Conservation (phyloP, 1,140 invertebrate species). For the Euschistus heros region DNA sequence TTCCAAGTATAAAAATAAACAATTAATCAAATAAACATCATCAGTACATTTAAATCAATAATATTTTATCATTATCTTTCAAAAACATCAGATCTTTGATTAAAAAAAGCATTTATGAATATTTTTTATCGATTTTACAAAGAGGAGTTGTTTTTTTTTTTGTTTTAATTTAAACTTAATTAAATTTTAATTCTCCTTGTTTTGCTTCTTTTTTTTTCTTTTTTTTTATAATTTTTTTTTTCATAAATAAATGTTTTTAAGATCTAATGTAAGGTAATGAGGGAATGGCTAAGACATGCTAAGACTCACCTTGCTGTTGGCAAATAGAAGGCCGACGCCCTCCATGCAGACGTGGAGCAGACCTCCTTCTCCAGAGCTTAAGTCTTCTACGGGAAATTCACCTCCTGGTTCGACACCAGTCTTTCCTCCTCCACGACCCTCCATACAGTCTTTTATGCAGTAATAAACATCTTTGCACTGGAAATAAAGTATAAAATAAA, state of each 20-base stretch:
- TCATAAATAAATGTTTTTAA: too few relatives aligned
- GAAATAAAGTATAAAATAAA: slow-evolving; percentile 30
- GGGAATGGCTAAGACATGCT: slow-evolving; percentile 18
- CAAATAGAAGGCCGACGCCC: slow-evolving; percentile 94
- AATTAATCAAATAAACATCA: background rate
- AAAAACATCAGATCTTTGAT: too few relatives aligned
- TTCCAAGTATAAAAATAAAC: background rate
- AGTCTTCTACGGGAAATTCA: slow-evolving; percentile 96
- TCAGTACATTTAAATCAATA: too few relatives aligned
- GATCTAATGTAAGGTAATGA: too few relatives aligned
- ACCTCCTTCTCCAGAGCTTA: slow-evolving; percentile 91
- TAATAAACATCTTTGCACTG: slow-evolving; percentile 98
- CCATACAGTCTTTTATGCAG: slow-evolving; percentile 98
- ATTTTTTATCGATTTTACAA: too few relatives aligned
- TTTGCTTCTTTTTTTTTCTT: too few relatives aligned
- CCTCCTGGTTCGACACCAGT: slow-evolving; percentile 80
- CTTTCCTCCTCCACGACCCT: slow-evolving; percentile 64
- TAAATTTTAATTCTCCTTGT: too few relatives aligned
- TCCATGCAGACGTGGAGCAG: slow-evolving; percentile 98
- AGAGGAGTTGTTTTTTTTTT: too few relatives aligned
- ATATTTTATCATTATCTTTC: too few relatives aligned
- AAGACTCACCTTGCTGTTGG: slow-evolving; percentile 88
- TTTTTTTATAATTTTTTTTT: too few relatives aligned
- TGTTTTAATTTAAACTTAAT: too few relatives aligned
- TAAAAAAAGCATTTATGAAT: slow-evolving; percentile 1